A percentile compares a stretch with the other conserved stretches of the same genome.
Evolutionary conservation across 2,888 invertebrate genomes (phyloP).

Genomic region (Machimus atricapillus): DNA sequence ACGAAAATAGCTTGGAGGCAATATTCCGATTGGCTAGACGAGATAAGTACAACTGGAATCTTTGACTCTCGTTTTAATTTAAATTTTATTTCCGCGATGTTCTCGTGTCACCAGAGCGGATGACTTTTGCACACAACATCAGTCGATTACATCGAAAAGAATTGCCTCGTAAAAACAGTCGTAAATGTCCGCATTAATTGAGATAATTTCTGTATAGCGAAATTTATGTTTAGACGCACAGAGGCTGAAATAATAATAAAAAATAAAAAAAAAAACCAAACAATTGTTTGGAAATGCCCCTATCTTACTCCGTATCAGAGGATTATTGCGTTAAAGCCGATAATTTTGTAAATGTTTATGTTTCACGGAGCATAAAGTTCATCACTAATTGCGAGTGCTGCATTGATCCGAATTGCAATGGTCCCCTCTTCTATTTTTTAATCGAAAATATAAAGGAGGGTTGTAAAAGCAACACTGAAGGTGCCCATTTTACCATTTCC

Average conservation of each 20-base stretch:
- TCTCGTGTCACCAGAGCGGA: constrained; percentile 25
- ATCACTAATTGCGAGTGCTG: neutral
- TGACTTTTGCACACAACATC: constrained; percentile 40
- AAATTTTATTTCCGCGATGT: constrained; percentile 25
- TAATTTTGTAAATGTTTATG: neutral
- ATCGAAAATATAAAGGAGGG: neutral
- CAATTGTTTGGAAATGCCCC: neutral
- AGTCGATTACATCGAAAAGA: constrained; percentile 43
- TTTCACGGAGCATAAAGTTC: neutral
- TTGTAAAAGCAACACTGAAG: neutral
- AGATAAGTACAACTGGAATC: constrained; percentile 17
- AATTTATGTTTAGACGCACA: constrained; percentile 17
- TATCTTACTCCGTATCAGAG: neutral
- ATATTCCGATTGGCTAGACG: constrained; percentile 4
- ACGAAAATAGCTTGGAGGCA: constrained; percentile 9
- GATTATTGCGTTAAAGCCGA: neutral
- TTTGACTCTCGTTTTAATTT: constrained; percentile 17
- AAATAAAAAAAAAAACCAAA: neutral
- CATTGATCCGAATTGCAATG: neutral
- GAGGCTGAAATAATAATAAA: neutral
- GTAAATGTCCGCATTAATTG: constrained; percentile 45
- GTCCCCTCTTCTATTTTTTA: neutral
- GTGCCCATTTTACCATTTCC: neutral
- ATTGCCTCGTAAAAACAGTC: constrained; percentile 41
- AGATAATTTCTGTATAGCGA: constrained; percentile 25